Percentiles rank a stretch among this genome's conserved stretches.
These are phyloP conservation scores for Gila orcuttii DNA, from an alignment of 2,113 vertebrate genomes.

Conservation along the genomic window DNA sequence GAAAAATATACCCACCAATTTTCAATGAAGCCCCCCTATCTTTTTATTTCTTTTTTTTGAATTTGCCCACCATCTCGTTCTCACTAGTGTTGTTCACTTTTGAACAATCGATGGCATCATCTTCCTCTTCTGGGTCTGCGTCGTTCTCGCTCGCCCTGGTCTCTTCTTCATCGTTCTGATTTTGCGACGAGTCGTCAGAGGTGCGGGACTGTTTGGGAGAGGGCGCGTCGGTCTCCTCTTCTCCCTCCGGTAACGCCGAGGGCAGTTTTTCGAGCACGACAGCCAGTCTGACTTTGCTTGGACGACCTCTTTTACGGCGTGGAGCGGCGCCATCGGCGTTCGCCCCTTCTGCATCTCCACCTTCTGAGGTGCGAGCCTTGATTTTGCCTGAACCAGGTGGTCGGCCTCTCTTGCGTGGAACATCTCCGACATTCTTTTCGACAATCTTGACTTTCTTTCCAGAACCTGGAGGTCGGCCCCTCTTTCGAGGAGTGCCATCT, in stretches of 20 bases:
- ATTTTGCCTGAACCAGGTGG: constrained; percentile 45
- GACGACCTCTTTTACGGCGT: constrained; percentile 51
- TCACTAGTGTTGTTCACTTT: constrained; percentile 30
- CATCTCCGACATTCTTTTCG: not conserved
- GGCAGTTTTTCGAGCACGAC: constrained; percentile 13
- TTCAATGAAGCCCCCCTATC: constrained; percentile 22
- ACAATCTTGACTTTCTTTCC: constrained; percentile 3
- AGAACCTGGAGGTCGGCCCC: constrained; percentile 48
- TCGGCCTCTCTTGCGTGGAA: constrained; percentile 38
- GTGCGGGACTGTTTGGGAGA: constrained; percentile 39
- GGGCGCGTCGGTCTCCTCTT: not conserved
- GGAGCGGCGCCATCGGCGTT: not conserved
- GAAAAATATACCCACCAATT: constrained; percentile 51
- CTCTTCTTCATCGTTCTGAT: constrained; percentile 21
- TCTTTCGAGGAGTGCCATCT: constrained; percentile 30
- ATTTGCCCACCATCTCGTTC: constrained; percentile 42
- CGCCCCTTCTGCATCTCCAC: not conserved
- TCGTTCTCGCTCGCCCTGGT: constrained; percentile 35
- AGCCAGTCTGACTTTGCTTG: constrained; percentile 34
- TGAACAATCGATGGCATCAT: not conserved
- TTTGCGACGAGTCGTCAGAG: constrained; percentile 14
- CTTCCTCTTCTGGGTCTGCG: not conserved
- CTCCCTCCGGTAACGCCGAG: not conserved
- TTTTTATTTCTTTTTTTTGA: constrained; percentile 47
- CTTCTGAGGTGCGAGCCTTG: not conserved